Percentiles rank a stretch among this genome's conserved stretches.
Conservation (phyloP, 2,113 vertebrate genomes). For the Colossoma macropomum region DNA sequence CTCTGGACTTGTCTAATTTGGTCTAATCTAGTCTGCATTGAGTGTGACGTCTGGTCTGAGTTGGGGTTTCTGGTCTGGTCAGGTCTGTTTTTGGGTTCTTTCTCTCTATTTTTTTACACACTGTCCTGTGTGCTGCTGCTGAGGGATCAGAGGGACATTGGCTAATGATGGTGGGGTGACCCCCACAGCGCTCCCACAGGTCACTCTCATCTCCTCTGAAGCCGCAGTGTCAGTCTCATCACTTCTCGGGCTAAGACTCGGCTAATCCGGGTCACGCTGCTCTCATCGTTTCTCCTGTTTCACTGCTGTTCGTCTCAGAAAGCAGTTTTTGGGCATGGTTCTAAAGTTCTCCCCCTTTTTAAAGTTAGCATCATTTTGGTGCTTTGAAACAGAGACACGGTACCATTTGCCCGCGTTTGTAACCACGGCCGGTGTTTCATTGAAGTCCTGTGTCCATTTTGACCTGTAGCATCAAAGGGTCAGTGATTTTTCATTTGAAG, state of each 20-base stretch:
- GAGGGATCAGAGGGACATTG: background rate
- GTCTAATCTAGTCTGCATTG: background rate
- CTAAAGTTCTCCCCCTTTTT: too few relatives aligned
- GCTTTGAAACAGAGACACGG: too few relatives aligned
- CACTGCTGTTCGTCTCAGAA: background rate
- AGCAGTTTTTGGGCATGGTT: background rate
- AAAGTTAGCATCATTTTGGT: too few relatives aligned
- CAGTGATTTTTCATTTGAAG: constrained; percentile 9
- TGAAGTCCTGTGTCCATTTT: background rate
- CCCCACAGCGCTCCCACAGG: background rate
- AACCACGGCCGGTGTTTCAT: background rate
- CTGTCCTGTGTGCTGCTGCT: background rate
- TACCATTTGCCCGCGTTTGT: background rate
- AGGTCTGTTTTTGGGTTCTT: too few relatives aligned
- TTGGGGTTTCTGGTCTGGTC: background rate
- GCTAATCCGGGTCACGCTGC: background rate
- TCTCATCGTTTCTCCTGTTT: background rate
- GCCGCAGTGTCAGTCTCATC: background rate
- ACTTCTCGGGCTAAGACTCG: background rate
- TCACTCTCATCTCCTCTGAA: constrained; percentile 10
- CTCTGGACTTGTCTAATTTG: background rate
- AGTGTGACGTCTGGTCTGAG: background rate
- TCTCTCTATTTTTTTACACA: background rate
- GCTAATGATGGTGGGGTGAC: constrained; percentile 6
- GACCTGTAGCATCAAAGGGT: constrained; percentile 12